phyloP scores from a whole-genome alignment of 2,888 invertebrate species.

The Gymnosoma rotundatum region DNA sequence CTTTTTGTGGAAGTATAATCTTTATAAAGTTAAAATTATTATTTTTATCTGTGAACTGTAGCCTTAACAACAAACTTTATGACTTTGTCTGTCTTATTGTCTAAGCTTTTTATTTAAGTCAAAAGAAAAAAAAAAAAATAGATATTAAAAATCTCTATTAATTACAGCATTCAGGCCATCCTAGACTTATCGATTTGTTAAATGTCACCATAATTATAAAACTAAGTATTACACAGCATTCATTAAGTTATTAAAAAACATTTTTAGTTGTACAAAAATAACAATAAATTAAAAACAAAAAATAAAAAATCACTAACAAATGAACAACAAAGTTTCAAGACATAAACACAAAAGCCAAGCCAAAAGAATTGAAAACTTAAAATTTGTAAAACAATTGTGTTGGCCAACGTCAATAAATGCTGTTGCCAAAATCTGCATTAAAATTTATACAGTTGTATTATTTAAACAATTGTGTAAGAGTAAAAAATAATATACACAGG shows the following conservation, averaged over 20 bases:
- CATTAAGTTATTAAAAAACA: background rate
- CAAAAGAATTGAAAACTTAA: conserved; percentile 35
- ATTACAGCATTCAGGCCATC: background rate
- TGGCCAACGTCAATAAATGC: conserved; percentile 73
- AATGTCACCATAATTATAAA: conserved; percentile 4
- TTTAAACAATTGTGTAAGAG: conserved; percentile 40
- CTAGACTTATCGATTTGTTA: background rate
- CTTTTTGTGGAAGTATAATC: too few species aligned
- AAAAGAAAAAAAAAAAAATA: too few species aligned
- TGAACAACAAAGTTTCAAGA: conserved; percentile 42
- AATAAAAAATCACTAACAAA: conserved; percentile 16
- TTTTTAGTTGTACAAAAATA: background rate
- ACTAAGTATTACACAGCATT: conserved; percentile 6
- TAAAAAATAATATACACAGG: conserved; percentile 1
- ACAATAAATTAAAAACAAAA: conserved; percentile 26
- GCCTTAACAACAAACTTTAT: too few species aligned
- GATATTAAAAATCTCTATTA: background rate
- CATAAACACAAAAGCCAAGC: conserved; percentile 36
- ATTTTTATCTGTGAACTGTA: too few species aligned
- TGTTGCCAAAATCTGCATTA: conserved; percentile 80
- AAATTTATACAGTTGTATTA: conserved; percentile 80
- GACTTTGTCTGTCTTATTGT: too few species aligned
- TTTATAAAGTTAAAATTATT: background rate
- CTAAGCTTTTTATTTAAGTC: too few species aligned
- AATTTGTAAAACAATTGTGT: conserved; percentile 64